A percentile compares a stretch with the other conserved stretches of the same genome.
Evolutionary conservation across 2,888 invertebrate genomes (phyloP).

Genomic region (Parthenolecanium corni): DNA sequence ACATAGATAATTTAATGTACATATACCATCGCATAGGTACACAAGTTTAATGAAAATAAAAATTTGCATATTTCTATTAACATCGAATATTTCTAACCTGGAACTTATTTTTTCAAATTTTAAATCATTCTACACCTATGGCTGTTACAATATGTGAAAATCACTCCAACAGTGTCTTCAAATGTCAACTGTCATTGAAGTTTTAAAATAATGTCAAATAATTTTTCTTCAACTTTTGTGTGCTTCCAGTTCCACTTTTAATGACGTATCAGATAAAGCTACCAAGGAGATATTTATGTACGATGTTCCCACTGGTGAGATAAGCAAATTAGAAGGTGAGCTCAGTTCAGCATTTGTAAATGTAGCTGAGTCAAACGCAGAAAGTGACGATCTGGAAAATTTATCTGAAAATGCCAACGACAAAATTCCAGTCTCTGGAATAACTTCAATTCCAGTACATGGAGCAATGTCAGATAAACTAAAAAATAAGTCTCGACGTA

Average conservation of each 20-base stretch:
- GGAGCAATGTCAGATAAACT: constrained; percentile 16
- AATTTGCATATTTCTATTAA: too few species aligned
- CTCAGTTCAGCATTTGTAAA: constrained; percentile 73
- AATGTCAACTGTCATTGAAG: too few species aligned
- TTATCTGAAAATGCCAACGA: constrained; percentile 31
- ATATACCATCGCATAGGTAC: too few species aligned
- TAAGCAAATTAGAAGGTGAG: constrained; percentile 68
- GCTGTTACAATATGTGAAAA: too few species aligned
- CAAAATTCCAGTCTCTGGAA: constrained; percentile 28
- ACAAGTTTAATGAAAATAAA: too few species aligned
- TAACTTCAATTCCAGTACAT: constrained; percentile 20
- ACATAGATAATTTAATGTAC: too few species aligned
- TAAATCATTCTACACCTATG: too few species aligned
- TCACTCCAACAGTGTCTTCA: too few species aligned
- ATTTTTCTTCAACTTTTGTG: too few species aligned
- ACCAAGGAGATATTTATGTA: constrained; percentile 79
- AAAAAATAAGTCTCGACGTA: constrained; percentile 7
- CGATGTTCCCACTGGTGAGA: constrained; percentile 59
- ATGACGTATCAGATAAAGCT: constrained; percentile 36
- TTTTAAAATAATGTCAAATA: too few species aligned
- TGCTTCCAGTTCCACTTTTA: constrained; percentile 29
- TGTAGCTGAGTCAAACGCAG: constrained; percentile 73
- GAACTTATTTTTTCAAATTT: too few species aligned
- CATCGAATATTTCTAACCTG: too few species aligned
- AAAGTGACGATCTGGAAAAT: constrained; percentile 45